Evolutionary conservation across 2,797 vertebrate species (phyloP), one percentile per base, ranked within the genome.

Genomic region (Chelon auratus): DNA sequence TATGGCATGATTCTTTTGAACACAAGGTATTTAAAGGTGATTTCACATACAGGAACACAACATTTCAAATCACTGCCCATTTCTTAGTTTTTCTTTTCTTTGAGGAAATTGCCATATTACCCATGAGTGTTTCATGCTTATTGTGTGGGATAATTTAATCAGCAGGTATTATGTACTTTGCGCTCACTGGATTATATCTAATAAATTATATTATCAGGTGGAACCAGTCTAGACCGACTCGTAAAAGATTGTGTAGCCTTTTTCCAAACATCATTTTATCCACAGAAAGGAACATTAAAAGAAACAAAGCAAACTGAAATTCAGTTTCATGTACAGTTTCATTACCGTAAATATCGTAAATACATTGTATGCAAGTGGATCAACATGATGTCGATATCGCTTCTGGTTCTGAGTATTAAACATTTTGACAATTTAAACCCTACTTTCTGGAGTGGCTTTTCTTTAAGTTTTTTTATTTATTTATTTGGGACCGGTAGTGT

Each of bases 1-100:
- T 48, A 36, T 37, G 52, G 33, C 56, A 9, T 24, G 7, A 37
- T 26, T 70, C 1, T 53, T 45, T 51, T 64, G 59, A 42, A 57
- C 65, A 22, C n/a, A 22, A 33, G 57, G 48, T 17, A 51, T 53
- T 71, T 43, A 37, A 55, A 55, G 57, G 33, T 12, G 50, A 18
- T 45, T 40, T 45, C 15, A 55, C 43, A n/a, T n/a, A 26, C 39
- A 72, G 60, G 50, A 77, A 68, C 59, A 83, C 54, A 62, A 55
- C 55, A 54, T 64, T 71, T 89, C 10, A 58, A 50, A 68, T 68
- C 69, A 62, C 24, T 51, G 33, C 30, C 30, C 30, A 33, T 33
- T 33, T 48, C 15, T 42, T 43, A 12, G 24, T 69, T 67, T 15
- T 17, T 47, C 20, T 57, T 55, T 58, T 13, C 7, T 33, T 33